Conservation (phyloP, 1,140 invertebrate genomes). For the Leguminivora glycinivorella region DNA sequence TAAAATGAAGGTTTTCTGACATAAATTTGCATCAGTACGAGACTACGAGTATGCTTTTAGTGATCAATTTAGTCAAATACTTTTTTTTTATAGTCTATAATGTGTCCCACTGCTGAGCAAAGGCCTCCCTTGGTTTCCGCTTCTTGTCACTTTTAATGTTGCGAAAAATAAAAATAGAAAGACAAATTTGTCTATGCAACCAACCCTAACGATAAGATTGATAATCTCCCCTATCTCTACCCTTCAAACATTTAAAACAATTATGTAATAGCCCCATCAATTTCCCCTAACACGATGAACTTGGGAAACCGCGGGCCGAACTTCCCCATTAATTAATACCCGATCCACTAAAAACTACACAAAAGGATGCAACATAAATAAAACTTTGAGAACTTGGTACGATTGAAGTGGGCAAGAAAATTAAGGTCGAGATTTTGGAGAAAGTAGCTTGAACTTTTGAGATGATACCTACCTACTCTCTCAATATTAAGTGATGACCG, state of each 20-base stretch:
- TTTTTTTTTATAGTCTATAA: too few species aligned
- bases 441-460: not conserved
- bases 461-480: not conserved
- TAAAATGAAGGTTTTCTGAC: too few species aligned
- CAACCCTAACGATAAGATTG: not conserved
- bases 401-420: conserved; percentile 1
- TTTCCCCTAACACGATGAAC: conserved; percentile 9
- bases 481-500: too few species aligned
- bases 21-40: too few species aligned
- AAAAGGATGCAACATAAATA: conserved; percentile 16
- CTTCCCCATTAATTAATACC: conserved; percentile 19
- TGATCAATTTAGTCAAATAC: too few species aligned
- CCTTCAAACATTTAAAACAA: not conserved
- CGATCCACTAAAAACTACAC: conserved; percentile 20
- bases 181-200: too few species aligned
- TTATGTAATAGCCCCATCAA: conserved; percentile 13
- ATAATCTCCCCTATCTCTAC: not conserved
- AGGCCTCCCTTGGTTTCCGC: too few species aligned
- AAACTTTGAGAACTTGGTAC: conserved; percentile 14
- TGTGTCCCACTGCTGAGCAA: too few species aligned
- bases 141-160: too few species aligned
- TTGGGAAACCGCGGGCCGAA: not conserved
- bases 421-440: not conserved
- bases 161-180: too few species aligned
- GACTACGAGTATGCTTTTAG: too few species aligned